A percentile compares a stretch with the other conserved stretches of the same genome.
Evolutionary conservation across 2,888 invertebrate species (phyloP).

Genomic region (Melitaea athalia): DNA sequence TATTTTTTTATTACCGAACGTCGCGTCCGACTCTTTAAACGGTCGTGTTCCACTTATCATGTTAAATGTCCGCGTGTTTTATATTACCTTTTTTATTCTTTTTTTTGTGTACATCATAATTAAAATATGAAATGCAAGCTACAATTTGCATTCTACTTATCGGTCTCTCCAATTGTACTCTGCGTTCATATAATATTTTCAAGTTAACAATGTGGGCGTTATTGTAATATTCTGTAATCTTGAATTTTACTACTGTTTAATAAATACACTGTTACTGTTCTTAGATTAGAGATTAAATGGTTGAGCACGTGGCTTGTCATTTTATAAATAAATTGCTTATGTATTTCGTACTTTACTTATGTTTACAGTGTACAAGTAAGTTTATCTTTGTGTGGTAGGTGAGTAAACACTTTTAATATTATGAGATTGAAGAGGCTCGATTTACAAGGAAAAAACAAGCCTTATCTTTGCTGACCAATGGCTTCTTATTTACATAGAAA

Average conservation of each 20-base stretch:
- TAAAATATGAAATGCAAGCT: background rate
- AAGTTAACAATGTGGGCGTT: slow-evolving; percentile 49
- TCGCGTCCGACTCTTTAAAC: slow-evolving; percentile 18
- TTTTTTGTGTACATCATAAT: background rate
- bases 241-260: slow-evolving; percentile 28
- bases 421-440: background rate
- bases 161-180: background rate
- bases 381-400: background rate
- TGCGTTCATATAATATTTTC: slow-evolving; percentile 12
- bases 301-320: slow-evolving; percentile 16
- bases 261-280: slow-evolving; percentile 18
- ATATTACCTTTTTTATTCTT: background rate
- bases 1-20: slow-evolving; percentile 24
- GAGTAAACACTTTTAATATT: background rate
- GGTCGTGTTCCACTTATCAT: slow-evolving; percentile 2
- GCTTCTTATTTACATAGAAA: slow-evolving; percentile 3
- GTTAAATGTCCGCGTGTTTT: slow-evolving; percentile 3
- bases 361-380: background rate
- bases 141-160: slow-evolving; percentile 19
- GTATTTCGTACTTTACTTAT: background rate
- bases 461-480: slow-evolving; percentile 5
- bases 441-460: slow-evolving; percentile 4
- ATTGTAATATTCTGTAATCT: slow-evolving; percentile 47
- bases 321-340: slow-evolving; percentile 2
- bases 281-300: slow-evolving; percentile 19